Evolutionary conservation across 2,797 vertebrate genomes (phyloP), one percentile per base, ranked within the genome.

Genomic region (Takifugu ocellatus): DNA sequence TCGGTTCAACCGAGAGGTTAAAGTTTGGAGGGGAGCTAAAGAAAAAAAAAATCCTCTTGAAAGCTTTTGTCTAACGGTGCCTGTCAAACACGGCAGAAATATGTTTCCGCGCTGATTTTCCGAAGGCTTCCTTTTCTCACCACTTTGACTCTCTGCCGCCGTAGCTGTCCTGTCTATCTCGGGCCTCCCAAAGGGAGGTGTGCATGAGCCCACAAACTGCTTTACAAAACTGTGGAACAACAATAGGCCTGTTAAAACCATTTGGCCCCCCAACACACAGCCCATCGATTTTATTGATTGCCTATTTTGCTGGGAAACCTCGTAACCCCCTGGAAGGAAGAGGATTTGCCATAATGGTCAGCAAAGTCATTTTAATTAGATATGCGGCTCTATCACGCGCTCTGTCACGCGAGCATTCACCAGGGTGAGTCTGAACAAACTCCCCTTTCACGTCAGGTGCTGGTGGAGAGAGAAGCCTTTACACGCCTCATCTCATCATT

Each of bases 201-300:
- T 63, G 75, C 25, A 59, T 53, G 79, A 44, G 63, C 56, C 64
- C 51, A 43, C 71, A 76, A 78, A 79, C 74, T 50, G 71, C 75
- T 82, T 75, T 72, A 52, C 60, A 78, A 83, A 87, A 83, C 75
- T 72, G 57, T 25, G 51, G 75, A 79, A 82, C 79, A 77, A 91
- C 80, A 85, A 83, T 70, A 61, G 73, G 62, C 71, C 75, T 74
- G 75, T 84, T 86, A 84, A 84, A 89, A 78, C 74, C 72, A 74
- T 77, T 83, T 84, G 84, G 79, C 83, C 73, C 66, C 72, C 74
- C 86, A 84, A 90, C 87, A 82, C 60, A 70, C 61, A 70, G 75
- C 77, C 58, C 76, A 90, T 91, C 46, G 84, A 87, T 66, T 25
- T 73, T 87, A 91, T 90, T 89, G 91, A 91, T 91, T 89, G 86